phyloP scores from a whole-genome alignment of 2,113 vertebrate species.

The Tenebrosternarchus preto region DNA sequence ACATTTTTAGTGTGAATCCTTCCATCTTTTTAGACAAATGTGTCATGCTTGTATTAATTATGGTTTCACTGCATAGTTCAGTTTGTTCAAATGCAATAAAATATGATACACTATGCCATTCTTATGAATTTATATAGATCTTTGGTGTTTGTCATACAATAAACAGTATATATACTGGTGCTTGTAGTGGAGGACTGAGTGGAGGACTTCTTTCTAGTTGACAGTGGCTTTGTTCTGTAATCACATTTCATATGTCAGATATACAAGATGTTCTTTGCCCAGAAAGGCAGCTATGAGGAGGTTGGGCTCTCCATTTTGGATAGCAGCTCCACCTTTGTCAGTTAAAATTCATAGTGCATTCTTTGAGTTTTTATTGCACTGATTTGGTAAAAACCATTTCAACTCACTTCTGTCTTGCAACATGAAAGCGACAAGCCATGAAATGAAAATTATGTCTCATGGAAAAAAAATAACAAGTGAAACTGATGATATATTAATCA shows the following conservation, averaged over 20 bases:
- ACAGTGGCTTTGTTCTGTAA: slow-evolving; percentile 93
- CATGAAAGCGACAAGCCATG: not conserved
- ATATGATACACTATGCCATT: not conserved
- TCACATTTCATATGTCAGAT: slow-evolving; percentile 92
- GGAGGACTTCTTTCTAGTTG: slow-evolving; percentile 84
- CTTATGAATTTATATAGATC: slow-evolving; percentile 13
- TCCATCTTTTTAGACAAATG: too few species aligned
- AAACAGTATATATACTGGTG: not conserved
- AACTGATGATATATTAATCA: not conserved
- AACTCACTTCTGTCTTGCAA: not conserved
- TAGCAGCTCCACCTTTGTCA: not conserved
- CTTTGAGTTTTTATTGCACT: too few species aligned
- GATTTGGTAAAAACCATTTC: not conserved
- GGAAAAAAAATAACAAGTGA: not conserved
- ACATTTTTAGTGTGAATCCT: not conserved
- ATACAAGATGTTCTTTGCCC: slow-evolving; percentile 76
- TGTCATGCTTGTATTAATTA: too few species aligned
- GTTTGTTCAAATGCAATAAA: too few species aligned
- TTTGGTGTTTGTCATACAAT: slow-evolving; percentile 13
- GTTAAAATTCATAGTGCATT: not conserved
- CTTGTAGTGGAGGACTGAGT: slow-evolving; percentile 86
- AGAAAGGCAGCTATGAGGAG: not conserved
- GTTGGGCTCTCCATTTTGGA: not conserved
- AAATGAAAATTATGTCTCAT: not conserved
- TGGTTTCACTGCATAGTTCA: not conserved